These are phyloP conservation scores for Microctenopoma stevenorrisi DNA, from an alignment of 2,797 vertebrate genomes.

Conservation along the genomic window DNA sequence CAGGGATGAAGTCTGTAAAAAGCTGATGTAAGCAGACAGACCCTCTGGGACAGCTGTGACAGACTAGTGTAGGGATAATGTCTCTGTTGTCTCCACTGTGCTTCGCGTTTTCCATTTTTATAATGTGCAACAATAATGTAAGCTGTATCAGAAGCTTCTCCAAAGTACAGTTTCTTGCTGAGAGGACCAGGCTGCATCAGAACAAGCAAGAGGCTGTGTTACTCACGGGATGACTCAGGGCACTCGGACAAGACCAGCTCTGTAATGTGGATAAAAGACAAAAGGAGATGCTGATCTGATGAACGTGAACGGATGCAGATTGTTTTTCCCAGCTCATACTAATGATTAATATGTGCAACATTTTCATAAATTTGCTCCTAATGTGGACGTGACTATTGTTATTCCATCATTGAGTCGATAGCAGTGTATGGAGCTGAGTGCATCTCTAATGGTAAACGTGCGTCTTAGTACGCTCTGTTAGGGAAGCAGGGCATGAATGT, in stretches of 20 bases:
- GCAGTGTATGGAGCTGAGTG: background rate
- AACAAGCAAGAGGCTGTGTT: conserved; percentile 8
- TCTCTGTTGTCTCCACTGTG: conserved; percentile 8
- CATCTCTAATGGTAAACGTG: conserved; percentile 25
- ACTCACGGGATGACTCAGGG: conserved; percentile 52
- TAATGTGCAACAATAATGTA: background rate
- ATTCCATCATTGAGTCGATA: conserved; percentile 6
- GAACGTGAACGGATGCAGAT: background rate
- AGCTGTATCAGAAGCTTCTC: background rate
- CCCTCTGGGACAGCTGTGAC: conserved; percentile 29
- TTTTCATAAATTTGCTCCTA: background rate
- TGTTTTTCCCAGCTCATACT: background rate
- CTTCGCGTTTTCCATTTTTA: conserved; percentile 11
- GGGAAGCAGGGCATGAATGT: conserved; percentile 57
- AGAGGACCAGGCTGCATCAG: background rate
- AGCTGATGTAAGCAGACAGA: conserved; percentile 46
- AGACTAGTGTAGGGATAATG: background rate
- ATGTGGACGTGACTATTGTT: background rate
- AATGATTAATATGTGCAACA: background rate
- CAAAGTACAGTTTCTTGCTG: background rate
- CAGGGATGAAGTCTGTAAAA: conserved; percentile 24
- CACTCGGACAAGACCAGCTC: conserved; percentile 13
- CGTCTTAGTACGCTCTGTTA: conserved; percentile 61
- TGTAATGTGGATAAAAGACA: conserved; percentile 25
- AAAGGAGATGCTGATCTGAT: background rate